Percentiles rank a stretch among this genome's conserved stretches.
These are phyloP conservation scores for Protosalanx chinensis DNA, from an alignment of 2,797 vertebrate genomes.

Conservation along the genomic window DNA sequence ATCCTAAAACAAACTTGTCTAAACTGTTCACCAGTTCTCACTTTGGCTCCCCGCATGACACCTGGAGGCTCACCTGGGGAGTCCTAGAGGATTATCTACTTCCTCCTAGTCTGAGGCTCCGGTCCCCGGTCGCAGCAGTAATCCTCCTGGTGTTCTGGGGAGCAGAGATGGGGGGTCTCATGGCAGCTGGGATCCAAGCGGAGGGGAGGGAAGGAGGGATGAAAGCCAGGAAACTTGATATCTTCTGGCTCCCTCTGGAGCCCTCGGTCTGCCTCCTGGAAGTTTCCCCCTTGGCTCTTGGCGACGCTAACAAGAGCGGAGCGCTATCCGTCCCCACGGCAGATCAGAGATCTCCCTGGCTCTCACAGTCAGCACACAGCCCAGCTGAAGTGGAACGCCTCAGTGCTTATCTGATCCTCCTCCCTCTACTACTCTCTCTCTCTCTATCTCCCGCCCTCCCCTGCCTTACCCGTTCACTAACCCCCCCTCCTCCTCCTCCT, in stretches of 20 bases:
- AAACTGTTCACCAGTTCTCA: neutral
- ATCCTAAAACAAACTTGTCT: constrained; percentile 8
- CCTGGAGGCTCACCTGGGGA: constrained; percentile 58
- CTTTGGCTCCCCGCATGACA: constrained; percentile 23
- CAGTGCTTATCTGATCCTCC: constrained; percentile 59
- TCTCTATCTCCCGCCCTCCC: constrained; percentile 31
- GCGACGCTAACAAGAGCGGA: constrained; percentile 21
- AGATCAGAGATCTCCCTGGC: constrained; percentile 41
- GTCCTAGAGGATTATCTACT: constrained; percentile 49
- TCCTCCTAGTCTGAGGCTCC: constrained; percentile 39
- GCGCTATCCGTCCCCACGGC: constrained; percentile 2
- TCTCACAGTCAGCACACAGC: constrained; percentile 30
- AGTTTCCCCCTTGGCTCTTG: constrained; percentile 37
- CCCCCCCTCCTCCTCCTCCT: constrained; percentile 18
- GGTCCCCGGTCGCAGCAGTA: constrained; percentile 32
- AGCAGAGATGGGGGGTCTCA: constrained; percentile 36
- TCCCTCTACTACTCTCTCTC: constrained; percentile 6
- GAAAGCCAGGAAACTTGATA: constrained; percentile 51
- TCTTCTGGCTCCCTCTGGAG: constrained; percentile 34
- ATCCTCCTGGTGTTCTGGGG: constrained; percentile 42
- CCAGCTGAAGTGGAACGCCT: constrained; percentile 51
- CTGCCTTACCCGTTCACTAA: constrained; percentile 33
- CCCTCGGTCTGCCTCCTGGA: constrained; percentile 22
- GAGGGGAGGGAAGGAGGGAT: constrained; percentile 37
- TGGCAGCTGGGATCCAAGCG: constrained; percentile 45